Base-by-base conservation (phyloP, 2,797 vertebrate genomes). In the Spinus pinus region DNA sequence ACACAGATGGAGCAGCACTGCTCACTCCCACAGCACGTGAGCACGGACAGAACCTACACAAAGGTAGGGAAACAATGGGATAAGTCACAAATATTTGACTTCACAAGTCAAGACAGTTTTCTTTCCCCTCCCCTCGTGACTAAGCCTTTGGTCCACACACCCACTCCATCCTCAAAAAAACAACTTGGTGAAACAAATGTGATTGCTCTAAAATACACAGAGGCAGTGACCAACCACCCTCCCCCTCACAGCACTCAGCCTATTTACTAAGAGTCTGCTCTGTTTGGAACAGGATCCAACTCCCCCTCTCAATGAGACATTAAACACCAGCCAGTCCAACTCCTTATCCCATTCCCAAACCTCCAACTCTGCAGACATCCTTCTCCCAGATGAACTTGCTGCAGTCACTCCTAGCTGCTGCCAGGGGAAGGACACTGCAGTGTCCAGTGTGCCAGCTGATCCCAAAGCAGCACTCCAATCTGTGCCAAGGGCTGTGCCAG, bases 231-330 rank as follows among this genome's bases (percentile, higher is more conserved):
- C 92, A 94, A 85, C 11, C 69, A 14, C 37, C 90, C 79, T 67
- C 81, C 89, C 94, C 96, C 80, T 95, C 96, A 56, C 49, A 46
- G 94, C 80, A 81, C 78, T 51, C 33, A 39, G 73, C 84, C 84
- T 96, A 72, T 94, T 85, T 95, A 95, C 91, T 14, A 13, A 90
- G 81, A 96, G 91, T 90, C 96, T 94, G 86, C 86, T 87, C 44
- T 46, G 58, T 21, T 66, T 17, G 37, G 28, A 82, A 88, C 64
- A 80, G 74, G 85, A 93, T 90, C 92, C 92, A 88, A 31, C 83
- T 90, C 85, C 69, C 88, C 87, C 85, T 73, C 90, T 70, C 84
- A 33, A 31, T 0, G 14, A 94, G 86, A 86, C 66, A 31, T 28
- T 33, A 18, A 93, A 90, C 70, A 67, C 60, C 4, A 47, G 35